Evolutionary conservation across 2,113 vertebrate genomes (phyloP), one percentile per base, ranked within the genome.

Genomic region (Poeciliopsis turrubarensis): DNA sequence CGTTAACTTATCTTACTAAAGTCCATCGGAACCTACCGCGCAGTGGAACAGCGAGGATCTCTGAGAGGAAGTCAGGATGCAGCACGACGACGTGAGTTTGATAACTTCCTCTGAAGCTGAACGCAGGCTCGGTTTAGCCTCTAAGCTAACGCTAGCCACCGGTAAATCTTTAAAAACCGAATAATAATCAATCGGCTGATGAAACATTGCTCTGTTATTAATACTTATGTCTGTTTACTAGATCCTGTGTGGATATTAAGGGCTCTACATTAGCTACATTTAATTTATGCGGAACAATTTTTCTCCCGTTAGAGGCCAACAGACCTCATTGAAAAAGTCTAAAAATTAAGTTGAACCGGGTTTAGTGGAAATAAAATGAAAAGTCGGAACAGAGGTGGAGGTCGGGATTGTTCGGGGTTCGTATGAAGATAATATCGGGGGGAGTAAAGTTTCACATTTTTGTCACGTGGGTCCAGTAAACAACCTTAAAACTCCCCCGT

Each of bases 1-100:
- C 12, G 25, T 2, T 1, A 57, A 4, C 1, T 10, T 27, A 14
- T 31, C 3, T 8, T 0, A 0, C 64, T 68, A 0, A 5, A 27
- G n/a, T 4, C 0, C 0, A 0, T 0, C 1, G 0, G 27, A 54
- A 14, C 30, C 19, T n/a, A n/a, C n/a, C n/a, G n/a, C n/a, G n/a
- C 29, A 0, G 1, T 5, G 32, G 27, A 0, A 54, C 13, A 0
- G 25, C 0, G 5, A 57, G 60, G 31, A 25, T 27, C 25, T 44
- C 41, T 0, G 30, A 0, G 2, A 75, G n/a, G 26, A 67, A 13
- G 0, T 0, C 9, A 91, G 82, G 27, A 95, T 95, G 95, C 95
- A 95, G 17, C 92, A 94, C 93, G 95, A 95, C 90, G 94, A 94
- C 68, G 95, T 95, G 65, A 94, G 95, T 94, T 3, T 29, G 4